Conservation (phyloP, 2,113 vertebrate genomes). For the Cyprinus carpio region DNA sequence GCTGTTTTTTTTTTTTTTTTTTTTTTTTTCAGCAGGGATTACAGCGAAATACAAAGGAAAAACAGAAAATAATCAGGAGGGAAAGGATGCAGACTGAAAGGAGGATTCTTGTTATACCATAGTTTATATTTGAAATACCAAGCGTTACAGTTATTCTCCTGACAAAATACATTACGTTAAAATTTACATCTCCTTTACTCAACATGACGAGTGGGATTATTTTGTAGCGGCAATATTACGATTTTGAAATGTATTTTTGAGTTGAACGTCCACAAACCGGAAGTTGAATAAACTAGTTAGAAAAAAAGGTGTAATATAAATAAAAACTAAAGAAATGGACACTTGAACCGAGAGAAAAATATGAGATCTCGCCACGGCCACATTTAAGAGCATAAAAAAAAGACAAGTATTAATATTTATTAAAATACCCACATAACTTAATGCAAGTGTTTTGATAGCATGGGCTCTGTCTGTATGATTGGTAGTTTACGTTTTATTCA, state of each 20-base stretch:
- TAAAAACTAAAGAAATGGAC: too few species aligned
- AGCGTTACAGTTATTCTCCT: not conserved
- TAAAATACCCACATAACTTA: not conserved
- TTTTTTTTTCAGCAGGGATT: too few species aligned
- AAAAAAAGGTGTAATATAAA: too few species aligned
- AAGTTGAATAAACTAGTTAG: not conserved
- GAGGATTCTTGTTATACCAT: too few species aligned
- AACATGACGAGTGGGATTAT: too few species aligned
- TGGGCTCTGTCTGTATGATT: not conserved
- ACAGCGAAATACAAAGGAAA: not conserved
- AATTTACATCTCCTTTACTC: not conserved
- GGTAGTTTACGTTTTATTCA: not conserved
- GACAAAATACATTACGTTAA: too few species aligned
- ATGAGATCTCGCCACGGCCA: not conserved
- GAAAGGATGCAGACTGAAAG: too few species aligned
- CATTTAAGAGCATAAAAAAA: not conserved
- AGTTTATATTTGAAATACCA: not conserved
- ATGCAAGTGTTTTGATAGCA: not conserved
- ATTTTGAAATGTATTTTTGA: too few species aligned
- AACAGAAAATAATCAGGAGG: not conserved
- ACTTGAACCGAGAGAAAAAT: not conserved
- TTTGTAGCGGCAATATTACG: not conserved
- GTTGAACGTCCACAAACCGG: not conserved
- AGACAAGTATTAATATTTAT: not conserved
- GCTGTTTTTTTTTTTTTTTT: too few species aligned